phyloP scores from a whole-genome alignment of 92 coral and sea anemone genomes.

The Nematostella vectensis region DNA sequence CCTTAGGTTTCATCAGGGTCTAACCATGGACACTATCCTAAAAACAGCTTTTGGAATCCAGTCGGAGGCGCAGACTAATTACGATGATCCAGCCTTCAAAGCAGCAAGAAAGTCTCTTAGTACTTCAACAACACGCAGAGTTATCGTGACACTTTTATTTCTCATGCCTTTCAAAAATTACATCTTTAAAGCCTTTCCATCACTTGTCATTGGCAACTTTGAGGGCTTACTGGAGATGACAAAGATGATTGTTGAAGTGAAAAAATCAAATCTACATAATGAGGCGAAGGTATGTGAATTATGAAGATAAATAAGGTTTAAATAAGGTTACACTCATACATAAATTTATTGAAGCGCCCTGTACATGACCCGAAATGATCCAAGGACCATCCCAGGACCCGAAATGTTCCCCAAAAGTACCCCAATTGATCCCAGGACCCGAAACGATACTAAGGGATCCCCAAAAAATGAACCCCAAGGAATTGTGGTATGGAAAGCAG shows the following conservation, averaged over 20 bases:
- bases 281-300: constrained; percentile 1
- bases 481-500: too few species aligned
- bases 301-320: too few species aligned
- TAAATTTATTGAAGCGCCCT: too few species aligned
- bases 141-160: constrained; percentile 4
- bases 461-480: too few species aligned
- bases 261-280: background rate
- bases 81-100: constrained; percentile 50
- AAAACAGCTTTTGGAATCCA: constrained; percentile 54
- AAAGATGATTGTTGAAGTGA: constrained; percentile 24
- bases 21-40: constrained; percentile 57
- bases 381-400: too few species aligned
- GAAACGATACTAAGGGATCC: too few species aligned
- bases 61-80: constrained; percentile 43
- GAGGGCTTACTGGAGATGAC: constrained; percentile 19
- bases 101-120: constrained; percentile 21
- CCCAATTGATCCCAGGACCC: too few species aligned
- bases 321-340: too few species aligned
- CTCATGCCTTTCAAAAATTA: constrained; percentile 31
- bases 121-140: constrained; percentile 11
- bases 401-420: too few species aligned
- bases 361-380: too few species aligned
- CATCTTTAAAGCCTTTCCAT: constrained; percentile 24
- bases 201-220: constrained; percentile 14
- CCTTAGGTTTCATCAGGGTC: constrained; percentile 42